Evolutionary conservation across 2,797 vertebrate species (phyloP).

Genomic region (Tokudaia muenninki): DNA sequence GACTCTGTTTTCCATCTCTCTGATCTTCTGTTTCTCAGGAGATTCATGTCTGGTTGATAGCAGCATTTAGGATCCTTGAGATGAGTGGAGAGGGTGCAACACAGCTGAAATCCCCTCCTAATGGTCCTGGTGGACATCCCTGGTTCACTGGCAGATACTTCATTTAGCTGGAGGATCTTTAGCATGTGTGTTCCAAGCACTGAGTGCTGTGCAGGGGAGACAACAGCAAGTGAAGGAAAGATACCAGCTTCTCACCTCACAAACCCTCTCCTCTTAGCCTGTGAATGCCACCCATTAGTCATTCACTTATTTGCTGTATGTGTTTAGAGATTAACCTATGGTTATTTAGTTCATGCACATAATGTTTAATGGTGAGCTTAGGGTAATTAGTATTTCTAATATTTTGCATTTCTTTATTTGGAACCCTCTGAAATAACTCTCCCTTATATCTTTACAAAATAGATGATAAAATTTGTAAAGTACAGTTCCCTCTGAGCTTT

Average conservation of each 20-base stretch:
- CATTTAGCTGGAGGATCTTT: not conserved
- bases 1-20: not conserved
- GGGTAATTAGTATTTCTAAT: not conserved
- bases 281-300: not conserved
- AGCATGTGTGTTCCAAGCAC: not conserved
- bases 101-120: not conserved
- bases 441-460: not conserved
- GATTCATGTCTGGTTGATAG: not conserved
- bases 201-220: not conserved
- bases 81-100: not conserved
- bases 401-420: not conserved
- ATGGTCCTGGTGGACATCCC: not conserved
- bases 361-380: not conserved
- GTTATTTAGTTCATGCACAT: not conserved
- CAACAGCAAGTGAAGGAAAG: not conserved
- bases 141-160: not conserved
- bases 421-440: not conserved
- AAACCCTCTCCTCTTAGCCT: not conserved
- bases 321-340: not conserved
- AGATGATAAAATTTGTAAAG: not conserved
- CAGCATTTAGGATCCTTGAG: not conserved
- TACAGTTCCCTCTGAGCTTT: not conserved
- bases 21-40: not conserved
- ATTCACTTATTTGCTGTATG: not conserved
- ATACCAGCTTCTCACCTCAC: not conserved